A percentile compares a stretch with the other conserved stretches of the same genome.
Evolutionary conservation across 2,113 vertebrate species (phyloP).

Genomic region (Eurystomus gularis): DNA sequence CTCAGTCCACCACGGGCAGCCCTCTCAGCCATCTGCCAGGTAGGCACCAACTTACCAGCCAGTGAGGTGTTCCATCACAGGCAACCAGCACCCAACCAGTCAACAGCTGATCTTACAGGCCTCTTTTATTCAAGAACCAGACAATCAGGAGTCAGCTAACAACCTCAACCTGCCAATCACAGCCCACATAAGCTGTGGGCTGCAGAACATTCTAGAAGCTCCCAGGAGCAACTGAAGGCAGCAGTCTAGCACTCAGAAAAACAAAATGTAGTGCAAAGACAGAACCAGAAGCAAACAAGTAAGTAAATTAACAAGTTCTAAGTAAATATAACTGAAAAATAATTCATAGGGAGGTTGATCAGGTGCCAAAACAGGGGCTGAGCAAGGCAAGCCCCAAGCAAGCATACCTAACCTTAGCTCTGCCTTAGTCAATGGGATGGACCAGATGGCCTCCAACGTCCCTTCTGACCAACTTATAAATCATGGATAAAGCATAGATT

Average conservation of each 20-base stretch:
- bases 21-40: rapidly evolving
- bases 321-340: neutral
- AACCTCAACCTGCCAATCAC: neutral
- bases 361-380: neutral
- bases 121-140: neutral
- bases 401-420: neutral
- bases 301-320: neutral
- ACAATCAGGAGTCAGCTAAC: neutral
- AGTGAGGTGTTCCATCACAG: rapidly evolving
- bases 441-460: neutral
- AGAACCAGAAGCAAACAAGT: neutral
- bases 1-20: too few relatives aligned
- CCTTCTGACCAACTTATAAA: neutral
- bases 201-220: neutral
- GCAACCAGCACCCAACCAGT: rapidly evolving
- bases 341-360: neutral
- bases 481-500: rapidly evolving
- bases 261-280: rapidly evolving
- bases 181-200: rapidly evolving
- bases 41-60: neutral
- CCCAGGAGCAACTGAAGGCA: neutral
- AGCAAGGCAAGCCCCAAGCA: neutral
- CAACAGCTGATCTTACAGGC: rapidly evolving
- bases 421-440: neutral
- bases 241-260: rapidly evolving